Evolutionary conservation across 2,888 invertebrate genomes (phyloP).

Genomic region (Pammene aurita): DNA sequence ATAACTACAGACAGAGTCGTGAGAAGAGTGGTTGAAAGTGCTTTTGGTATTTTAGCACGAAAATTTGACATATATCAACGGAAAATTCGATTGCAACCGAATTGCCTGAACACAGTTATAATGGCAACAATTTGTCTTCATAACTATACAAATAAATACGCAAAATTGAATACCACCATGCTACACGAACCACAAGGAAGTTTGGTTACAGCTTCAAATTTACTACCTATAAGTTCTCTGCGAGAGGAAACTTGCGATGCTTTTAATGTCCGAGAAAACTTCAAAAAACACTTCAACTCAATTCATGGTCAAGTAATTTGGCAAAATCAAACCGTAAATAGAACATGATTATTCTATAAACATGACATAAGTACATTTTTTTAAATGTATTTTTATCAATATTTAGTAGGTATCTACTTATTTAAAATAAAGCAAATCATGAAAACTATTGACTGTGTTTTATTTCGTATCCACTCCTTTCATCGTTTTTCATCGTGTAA

Average conservation of each 20-base stretch:
- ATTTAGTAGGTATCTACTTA: slow-evolving; percentile 10
- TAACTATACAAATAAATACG: slow-evolving; percentile 11
- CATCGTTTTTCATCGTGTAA: slow-evolving; percentile 2
- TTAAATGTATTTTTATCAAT: no score
- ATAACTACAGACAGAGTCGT: slow-evolving; percentile 18
- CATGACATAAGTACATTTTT: slow-evolving; percentile 14
- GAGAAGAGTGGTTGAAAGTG: slow-evolving; percentile 15
- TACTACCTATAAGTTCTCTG: neutral
- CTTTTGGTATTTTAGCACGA: slow-evolving; percentile 14
- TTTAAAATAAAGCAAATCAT: slow-evolving; percentile 10
- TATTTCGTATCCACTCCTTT: neutral
- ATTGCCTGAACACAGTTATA: slow-evolving; percentile 8
- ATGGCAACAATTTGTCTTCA: slow-evolving; percentile 14
- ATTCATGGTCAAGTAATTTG: slow-evolving; percentile 11
- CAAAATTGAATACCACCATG: neutral
- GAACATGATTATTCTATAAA: slow-evolving; percentile 2
- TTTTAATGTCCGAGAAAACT: slow-evolving; percentile 10
- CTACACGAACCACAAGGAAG: neutral
- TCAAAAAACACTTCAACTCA: slow-evolving; percentile 8
- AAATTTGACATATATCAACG: slow-evolving; percentile 23
- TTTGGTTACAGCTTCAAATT: neutral
- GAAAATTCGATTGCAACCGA: slow-evolving; percentile 15
- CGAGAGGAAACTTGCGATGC: neutral
- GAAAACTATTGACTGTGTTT: slow-evolving; percentile 7
- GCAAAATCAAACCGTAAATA: slow-evolving; percentile 11